Evolutionary conservation across 2,113 vertebrate species (phyloP), one percentile per base, ranked within the genome.

Genomic region (Channa argus): DNA sequence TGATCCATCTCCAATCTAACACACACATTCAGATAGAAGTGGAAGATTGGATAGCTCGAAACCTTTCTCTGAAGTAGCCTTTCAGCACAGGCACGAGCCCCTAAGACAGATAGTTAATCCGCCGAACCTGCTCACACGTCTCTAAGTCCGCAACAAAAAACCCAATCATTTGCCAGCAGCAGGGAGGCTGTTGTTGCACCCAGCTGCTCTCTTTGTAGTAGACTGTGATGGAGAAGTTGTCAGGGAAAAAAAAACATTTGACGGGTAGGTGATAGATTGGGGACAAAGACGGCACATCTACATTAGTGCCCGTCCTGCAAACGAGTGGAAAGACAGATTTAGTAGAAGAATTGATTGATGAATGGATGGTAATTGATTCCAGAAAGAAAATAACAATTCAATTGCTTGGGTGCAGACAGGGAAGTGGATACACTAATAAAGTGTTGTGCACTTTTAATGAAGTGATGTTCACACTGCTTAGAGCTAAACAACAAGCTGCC

Each of bases 61-160:
- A 24, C 24, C 24, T 24, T 24, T 24, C 51, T 33, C 55, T 64
- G 39, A 34, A 11, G 39, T 1, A 33, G 34, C 9, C 10, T 73
- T 11, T 59, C 44, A 46, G 53, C 33, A 24, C 24, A 24, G 24
- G 24, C 14, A 1, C 37, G 2, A 8, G 33, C 12, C 11, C 34
- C 7, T 55, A 11, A 39, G 24, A 64, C 1, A 33, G 36, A 63
- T 63, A 7, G 43, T 71, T 37, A 75, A 63, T 75, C 71, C 62
- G 4, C 7, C 43, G 7, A 14, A 41, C 52, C 60, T 53, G 61
- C 37, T 15, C 1, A 0, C 41, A 13, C n/a, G 45, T 5, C 62
- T 63, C 59, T 77, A 64, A 77, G 46, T 7, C 52, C 0, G 0
- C 38, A n/a, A 78, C 52, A 66, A 71, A 52, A 38, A 59, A 46